A percentile compares a stretch with the other conserved stretches of the same genome.
phyloP scores from a whole-genome alignment of 2,888 invertebrate genomes.

The Tachina fera region DNA sequence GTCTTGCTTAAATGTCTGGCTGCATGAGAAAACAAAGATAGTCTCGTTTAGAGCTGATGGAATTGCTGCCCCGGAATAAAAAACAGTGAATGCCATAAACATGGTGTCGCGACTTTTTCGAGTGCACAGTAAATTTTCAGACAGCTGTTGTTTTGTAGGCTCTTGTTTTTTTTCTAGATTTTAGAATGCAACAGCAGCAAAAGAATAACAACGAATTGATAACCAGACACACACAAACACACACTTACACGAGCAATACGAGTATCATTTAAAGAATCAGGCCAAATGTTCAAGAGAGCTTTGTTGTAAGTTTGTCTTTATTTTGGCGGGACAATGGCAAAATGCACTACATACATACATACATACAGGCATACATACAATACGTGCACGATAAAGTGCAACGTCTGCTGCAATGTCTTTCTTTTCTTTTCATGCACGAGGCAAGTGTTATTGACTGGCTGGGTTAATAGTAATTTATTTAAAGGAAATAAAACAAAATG shows the following conservation, averaged over 20 bases:
- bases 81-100: constrained; percentile 56
- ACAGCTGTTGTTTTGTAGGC: constrained; percentile 62
- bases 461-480: constrained; percentile 41
- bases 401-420: constrained; percentile 28
- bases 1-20: constrained; percentile 62
- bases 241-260: constrained; percentile 2
- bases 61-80: constrained; percentile 62
- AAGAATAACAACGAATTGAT: constrained; percentile 24
- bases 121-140: constrained; percentile 66
- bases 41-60: constrained; percentile 55
- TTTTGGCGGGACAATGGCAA: constrained; percentile 50
- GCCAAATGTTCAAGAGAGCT: constrained; percentile 59
- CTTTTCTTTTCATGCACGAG: constrained; percentile 30
- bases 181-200: constrained; percentile 39
- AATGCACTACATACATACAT: constrained; percentile 10
- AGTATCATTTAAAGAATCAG: constrained; percentile 53
- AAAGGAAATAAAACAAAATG: neutral
- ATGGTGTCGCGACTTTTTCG: constrained; percentile 67
- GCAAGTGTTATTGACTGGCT: constrained; percentile 71
- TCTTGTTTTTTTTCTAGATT: constrained; percentile 1
- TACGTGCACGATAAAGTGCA: constrained; percentile 41
- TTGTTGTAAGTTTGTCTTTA: constrained; percentile 16
- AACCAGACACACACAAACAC: constrained; percentile 3
- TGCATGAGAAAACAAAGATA: constrained; percentile 56
- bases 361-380: neutral